Percentiles rank a stretch among this genome's conserved stretches.
phyloP scores from a whole-genome alignment of 2,888 invertebrate species.

The Microplitis deprimator region DNA sequence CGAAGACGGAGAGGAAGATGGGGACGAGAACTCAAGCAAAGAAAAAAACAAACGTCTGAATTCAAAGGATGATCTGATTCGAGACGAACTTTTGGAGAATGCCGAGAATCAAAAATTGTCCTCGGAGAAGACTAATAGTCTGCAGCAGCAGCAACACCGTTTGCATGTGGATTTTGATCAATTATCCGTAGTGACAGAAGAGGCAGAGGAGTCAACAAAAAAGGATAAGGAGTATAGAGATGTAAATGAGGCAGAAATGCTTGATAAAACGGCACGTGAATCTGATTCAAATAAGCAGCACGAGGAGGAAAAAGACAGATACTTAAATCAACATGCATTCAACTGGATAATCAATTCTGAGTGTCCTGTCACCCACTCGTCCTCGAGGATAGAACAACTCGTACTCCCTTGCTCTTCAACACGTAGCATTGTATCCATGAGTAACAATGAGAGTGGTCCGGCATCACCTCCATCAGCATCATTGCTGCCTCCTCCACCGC shows the following conservation, averaged over 20 bases:
- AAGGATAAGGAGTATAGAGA: constrained; percentile 47
- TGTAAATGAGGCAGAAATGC: constrained; percentile 37
- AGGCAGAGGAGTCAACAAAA: constrained; percentile 74
- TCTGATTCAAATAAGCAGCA: constrained; percentile 24
- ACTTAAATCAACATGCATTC: constrained; percentile 36
- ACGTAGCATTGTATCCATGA: constrained; percentile 30
- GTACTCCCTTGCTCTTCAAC: constrained; percentile 31
- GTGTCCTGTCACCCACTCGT: constrained; percentile 35
- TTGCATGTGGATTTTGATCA: constrained; percentile 77
- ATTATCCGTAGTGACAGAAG: constrained; percentile 80
- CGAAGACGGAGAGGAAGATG: constrained; percentile 56
- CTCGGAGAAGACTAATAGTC: constrained; percentile 69
- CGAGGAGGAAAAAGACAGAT: constrained; percentile 14
- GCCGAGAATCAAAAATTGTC: constrained; percentile 72
- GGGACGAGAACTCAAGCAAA: constrained; percentile 48
- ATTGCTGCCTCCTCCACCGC: neutral
- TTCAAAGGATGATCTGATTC: constrained; percentile 54
- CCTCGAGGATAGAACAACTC: constrained; percentile 25
- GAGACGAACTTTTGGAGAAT: constrained; percentile 64
- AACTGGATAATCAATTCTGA: constrained; percentile 42
- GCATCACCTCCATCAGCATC: neutral
- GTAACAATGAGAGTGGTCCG: constrained; percentile 30
- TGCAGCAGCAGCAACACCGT: constrained; percentile 61
- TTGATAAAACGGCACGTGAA: constrained; percentile 19
- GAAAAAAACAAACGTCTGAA: constrained; percentile 67